Percentiles rank a stretch among this genome's conserved stretches.
These are phyloP conservation scores for Dryas iulia DNA, from an alignment of 1,140 invertebrate genomes.

Conservation along the genomic window DNA sequence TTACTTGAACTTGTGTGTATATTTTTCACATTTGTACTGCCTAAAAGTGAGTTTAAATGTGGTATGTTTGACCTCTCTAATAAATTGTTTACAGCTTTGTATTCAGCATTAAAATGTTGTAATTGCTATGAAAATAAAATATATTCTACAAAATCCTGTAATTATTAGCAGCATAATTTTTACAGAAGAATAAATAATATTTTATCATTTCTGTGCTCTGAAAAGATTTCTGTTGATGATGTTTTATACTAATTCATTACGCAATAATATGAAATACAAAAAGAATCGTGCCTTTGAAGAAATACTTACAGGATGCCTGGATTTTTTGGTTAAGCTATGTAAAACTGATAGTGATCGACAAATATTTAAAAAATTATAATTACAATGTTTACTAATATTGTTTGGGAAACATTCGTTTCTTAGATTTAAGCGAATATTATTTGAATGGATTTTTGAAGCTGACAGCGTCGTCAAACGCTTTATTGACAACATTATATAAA, in stretches of 20 bases:
- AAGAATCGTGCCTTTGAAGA: not conserved
- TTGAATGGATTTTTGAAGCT: slow-evolving; percentile 56
- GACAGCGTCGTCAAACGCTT: slow-evolving; percentile 56
- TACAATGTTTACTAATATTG: slow-evolving; percentile 48
- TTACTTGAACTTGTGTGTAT: slow-evolving; percentile 51
- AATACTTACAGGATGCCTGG: slow-evolving; percentile 58
- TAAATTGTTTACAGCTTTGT: slow-evolving; percentile 57
- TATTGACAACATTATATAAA: slow-evolving; percentile 56
- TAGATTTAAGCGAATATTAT: slow-evolving; percentile 44
- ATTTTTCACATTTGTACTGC: slow-evolving; percentile 22
- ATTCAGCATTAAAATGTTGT: slow-evolving; percentile 56
- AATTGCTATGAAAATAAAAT: slow-evolving; percentile 48
- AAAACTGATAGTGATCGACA: slow-evolving; percentile 58
- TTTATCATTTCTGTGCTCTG: not conserved
- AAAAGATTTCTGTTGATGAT: not conserved
- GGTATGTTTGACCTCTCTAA: slow-evolving; percentile 58
- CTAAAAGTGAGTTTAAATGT: slow-evolving; percentile 38
- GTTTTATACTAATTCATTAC: slow-evolving; percentile 25
- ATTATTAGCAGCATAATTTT: too few relatives aligned
- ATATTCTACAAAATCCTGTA: too few relatives aligned
- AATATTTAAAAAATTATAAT: slow-evolving; percentile 47
- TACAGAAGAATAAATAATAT: too few relatives aligned
- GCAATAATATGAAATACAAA: slow-evolving; percentile 31
- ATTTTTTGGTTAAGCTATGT: slow-evolving; percentile 55
- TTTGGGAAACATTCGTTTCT: slow-evolving; percentile 36